Percentiles rank a stretch among this genome's conserved stretches.
These are phyloP conservation scores for Caranx ignobilis DNA, from an alignment of 2,113 vertebrate genomes.

Conservation along the genomic window DNA sequence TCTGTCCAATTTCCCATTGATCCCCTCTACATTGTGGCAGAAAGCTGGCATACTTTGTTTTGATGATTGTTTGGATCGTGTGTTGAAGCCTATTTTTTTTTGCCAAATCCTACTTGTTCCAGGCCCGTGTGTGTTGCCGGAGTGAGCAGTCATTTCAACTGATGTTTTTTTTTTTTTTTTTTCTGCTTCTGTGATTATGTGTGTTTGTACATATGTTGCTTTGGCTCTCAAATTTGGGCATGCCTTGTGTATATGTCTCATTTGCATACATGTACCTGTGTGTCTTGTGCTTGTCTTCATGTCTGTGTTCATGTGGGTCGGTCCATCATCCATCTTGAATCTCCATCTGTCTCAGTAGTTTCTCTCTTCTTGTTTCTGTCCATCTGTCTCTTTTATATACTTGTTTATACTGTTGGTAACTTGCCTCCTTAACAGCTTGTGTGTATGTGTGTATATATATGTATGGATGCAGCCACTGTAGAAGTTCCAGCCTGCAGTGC, in stretches of 20 bases:
- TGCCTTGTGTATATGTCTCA: neutral
- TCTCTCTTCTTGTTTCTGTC: constrained; percentile 35
- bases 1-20: constrained; percentile 64
- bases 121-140: constrained; percentile 14
- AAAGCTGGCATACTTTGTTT: constrained; percentile 62
- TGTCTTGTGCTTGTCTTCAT: constrained; percentile 7
- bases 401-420: constrained; percentile 44
- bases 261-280: constrained; percentile 4
- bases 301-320: neutral
- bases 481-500: constrained; percentile 34
- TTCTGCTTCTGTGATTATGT: constrained; percentile 28
- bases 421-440: constrained; percentile 37
- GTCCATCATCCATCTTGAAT: constrained; percentile 12
- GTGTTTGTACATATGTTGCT: constrained; percentile 36
- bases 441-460: neutral
- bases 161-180: constrained; percentile 10
- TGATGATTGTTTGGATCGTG: constrained; percentile 61
- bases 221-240: neutral
- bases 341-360: constrained; percentile 33
- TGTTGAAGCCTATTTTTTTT: constrained; percentile 32
- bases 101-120: constrained; percentile 46
- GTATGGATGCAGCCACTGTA: constrained; percentile 28
- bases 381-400: constrained; percentile 48
- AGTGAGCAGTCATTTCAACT: constrained; percentile 29
- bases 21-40: constrained; percentile 40